phyloP scores from a whole-genome alignment of 2,888 invertebrate genomes.

The Trimorus sp. region DNA sequence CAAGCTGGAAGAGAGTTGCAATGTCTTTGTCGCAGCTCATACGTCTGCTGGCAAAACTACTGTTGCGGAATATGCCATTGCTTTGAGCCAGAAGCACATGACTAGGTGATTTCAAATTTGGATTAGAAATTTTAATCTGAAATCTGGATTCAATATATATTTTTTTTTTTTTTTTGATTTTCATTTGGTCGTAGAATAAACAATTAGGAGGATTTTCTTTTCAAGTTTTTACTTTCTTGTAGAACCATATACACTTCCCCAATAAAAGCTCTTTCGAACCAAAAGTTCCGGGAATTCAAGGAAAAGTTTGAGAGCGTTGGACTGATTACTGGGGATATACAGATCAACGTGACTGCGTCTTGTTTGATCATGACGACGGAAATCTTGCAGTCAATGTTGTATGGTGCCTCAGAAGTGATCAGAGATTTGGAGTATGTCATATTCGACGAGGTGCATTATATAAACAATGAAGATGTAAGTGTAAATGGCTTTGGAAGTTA shows the following conservation, averaged over 20 bases:
- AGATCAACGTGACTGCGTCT: constrained; percentile 95
- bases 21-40: constrained; percentile 99
- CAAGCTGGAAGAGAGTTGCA: constrained; percentile 95
- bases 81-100: constrained; percentile 94
- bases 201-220: no score
- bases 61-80: constrained; percentile 99
- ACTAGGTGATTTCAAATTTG: constrained; percentile 90
- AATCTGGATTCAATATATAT: no score
- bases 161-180: no score
- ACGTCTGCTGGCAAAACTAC: constrained; percentile 99
- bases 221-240: not conserved
- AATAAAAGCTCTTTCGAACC: constrained; percentile 99
- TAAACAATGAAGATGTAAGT: constrained; percentile 94
- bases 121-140: no score
- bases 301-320: constrained; percentile 96
- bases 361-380: constrained; percentile 99
- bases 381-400: constrained; percentile 98
- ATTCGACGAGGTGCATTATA: constrained; percentile 99
- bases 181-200: no score
- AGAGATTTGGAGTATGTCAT: constrained; percentile 99
- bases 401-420: constrained; percentile 96
- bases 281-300: constrained; percentile 99
- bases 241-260: constrained; percentile 98
- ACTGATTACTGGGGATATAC: constrained; percentile 96
- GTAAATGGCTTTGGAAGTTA: not conserved